These are phyloP conservation scores for Orthosia gothica DNA, from an alignment of 2,888 invertebrate species.

Conservation along the genomic window DNA sequence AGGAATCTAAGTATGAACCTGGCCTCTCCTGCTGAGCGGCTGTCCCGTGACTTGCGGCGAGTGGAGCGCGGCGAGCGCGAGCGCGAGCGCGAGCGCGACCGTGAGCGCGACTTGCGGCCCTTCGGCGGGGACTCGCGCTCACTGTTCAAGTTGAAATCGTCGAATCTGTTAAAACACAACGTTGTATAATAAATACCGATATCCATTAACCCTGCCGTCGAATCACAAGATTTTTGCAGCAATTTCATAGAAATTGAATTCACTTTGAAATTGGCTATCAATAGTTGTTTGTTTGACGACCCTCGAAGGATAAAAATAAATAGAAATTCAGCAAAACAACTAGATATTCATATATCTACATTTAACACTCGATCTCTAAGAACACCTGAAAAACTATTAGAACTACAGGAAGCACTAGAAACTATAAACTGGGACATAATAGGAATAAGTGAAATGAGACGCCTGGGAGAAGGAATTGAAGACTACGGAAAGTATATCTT, in stretches of 20 bases:
- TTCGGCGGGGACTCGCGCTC: constrained; percentile 87
- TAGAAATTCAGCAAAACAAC: too few species aligned
- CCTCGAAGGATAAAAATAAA: too few species aligned
- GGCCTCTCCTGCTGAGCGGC: constrained; percentile 85
- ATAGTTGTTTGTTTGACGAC: too few species aligned
- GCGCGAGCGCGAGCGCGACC: constrained; percentile 79
- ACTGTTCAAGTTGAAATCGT: constrained; percentile 90
- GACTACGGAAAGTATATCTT: too few species aligned
- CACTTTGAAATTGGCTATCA: too few species aligned
- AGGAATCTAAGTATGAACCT: constrained; percentile 72
- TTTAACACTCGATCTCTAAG: too few species aligned
- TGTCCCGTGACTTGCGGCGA: constrained; percentile 86
- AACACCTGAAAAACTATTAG: too few species aligned
- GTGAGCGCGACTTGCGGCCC: constrained; percentile 78
- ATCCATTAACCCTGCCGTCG: background rate
- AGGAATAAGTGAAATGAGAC: too few species aligned
- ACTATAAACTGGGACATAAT: too few species aligned
- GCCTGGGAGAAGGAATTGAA: too few species aligned
- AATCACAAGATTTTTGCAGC: background rate
- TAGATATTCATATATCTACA: too few species aligned
- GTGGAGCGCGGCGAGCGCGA: constrained; percentile 79
- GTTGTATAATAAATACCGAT: constrained; percentile 1
- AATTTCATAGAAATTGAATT: background rate
- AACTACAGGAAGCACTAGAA: too few species aligned
- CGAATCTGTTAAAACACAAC: constrained; percentile 80